Base-by-base conservation (phyloP, 2,797 vertebrate species). In the Sebastes trivittatus region DNA sequence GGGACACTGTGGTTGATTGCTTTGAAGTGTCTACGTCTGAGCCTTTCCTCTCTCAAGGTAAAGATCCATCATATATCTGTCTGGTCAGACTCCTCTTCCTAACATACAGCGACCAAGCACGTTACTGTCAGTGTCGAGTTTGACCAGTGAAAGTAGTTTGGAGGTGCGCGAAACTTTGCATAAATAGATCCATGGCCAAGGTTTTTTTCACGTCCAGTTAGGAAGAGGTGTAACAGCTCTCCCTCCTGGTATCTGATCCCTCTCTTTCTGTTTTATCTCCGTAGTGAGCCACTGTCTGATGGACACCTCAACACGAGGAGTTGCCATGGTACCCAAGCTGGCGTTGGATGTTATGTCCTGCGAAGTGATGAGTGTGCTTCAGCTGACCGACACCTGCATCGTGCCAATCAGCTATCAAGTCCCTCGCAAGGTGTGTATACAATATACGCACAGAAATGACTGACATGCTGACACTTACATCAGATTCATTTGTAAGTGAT, bases 321-420 rank as follows among this genome's bases (percentile, higher is more conserved):
- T 95, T 18, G 95, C 96, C 3, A 58, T 95, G 1, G 93, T 97
- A 22, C 98, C 98, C 11, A 97, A 97, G 84, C 86, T 94, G 75
- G 95, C 95, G 0, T 62, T 99, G 90, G 96, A 98, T 0, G 93
- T 98, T 70, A 89, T 95, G 94, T 94, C 94, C 76, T 99, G 98
- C 0, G 98, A 99, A 90, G 97, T 99, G 81, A 91, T 97, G 81
- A 95, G 97, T 0, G 90, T 97, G 56, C 95, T 99, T 82, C 98
- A 99, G 95, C 95, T 99, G 91, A 97, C 96, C 0, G 95, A 98
- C 85, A 94, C 75, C 2, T 94, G 95, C 92, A 94, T 99, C 0
- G 68, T 98, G 64, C 98, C 98, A 0, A 10, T 99, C 95, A 98
- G 97, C 91, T 97, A 97, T 77, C 84, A 94, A 0, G 97, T 99